phyloP scores from a whole-genome alignment of 1,140 invertebrate species.

The Rhizoglyphus robini region DNA sequence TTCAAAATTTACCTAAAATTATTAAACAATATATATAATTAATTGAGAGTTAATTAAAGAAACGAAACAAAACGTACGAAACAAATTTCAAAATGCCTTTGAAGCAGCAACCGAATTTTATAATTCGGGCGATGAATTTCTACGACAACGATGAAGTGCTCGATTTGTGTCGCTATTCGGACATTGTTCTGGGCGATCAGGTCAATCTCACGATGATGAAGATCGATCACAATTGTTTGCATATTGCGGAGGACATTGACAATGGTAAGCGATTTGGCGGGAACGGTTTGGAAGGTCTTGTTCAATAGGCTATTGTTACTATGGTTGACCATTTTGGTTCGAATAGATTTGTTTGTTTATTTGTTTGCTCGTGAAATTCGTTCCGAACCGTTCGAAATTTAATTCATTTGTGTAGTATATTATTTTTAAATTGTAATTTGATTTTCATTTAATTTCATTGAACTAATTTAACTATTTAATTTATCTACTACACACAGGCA shows the following conservation, averaged over 20 bases:
- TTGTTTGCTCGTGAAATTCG: too few species aligned
- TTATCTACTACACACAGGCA: too few species aligned
- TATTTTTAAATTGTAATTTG: too few species aligned
- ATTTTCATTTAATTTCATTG: neutral
- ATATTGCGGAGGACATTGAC: slow-evolving; percentile 18
- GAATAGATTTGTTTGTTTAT: too few species aligned
- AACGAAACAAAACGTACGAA: neutral
- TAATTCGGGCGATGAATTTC: slow-evolving; percentile 12
- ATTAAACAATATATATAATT: too few species aligned
- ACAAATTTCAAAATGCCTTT: slow-evolving; percentile 7
- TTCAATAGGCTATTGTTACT: too few species aligned
- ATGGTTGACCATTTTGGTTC: too few species aligned
- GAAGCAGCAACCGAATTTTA: slow-evolving; percentile 16
- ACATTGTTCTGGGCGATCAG: slow-evolving; percentile 11
- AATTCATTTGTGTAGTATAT: too few species aligned
- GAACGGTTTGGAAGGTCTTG: neutral
- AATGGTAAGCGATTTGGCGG: neutral
- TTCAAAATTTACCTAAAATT: too few species aligned
- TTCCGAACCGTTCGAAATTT: too few species aligned
- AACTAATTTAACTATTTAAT: too few species aligned
- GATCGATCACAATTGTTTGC: slow-evolving; percentile 14
- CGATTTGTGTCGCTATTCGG: neutral
- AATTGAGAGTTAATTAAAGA: too few species aligned
- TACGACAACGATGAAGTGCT: slow-evolving; percentile 18
- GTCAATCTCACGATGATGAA: slow-evolving; percentile 17